Conservation (phyloP, 2,888 invertebrate genomes). For the Sphecodes monilicornis region DNA sequence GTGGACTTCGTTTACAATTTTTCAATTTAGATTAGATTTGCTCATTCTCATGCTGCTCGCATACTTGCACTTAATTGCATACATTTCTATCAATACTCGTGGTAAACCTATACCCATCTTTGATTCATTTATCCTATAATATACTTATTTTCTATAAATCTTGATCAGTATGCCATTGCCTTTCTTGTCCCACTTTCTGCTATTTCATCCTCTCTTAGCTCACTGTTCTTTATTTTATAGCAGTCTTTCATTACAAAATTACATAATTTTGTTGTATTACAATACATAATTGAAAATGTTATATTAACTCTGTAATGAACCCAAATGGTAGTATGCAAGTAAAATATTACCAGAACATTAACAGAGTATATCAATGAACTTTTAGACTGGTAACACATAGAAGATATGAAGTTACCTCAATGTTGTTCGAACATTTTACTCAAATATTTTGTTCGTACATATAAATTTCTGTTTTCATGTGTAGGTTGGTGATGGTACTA, state of each 20-base stretch:
- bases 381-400: slow-evolving; percentile 75
- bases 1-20: not conserved
- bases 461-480: slow-evolving; percentile 16
- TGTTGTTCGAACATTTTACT: slow-evolving; percentile 73
- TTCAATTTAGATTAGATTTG: too few relatives aligned
- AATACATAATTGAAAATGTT: not conserved
- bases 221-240: not conserved
- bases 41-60: not conserved
- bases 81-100: not conserved
- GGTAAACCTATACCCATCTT: not conserved
- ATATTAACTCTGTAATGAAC: slow-evolving; percentile 45
- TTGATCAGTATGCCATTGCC: too few relatives aligned
- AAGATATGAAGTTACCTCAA: slow-evolving; percentile 76
- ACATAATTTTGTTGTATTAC: too few relatives aligned
- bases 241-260: too few relatives aligned
- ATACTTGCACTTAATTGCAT: not conserved
- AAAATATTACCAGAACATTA: slow-evolving; percentile 22
- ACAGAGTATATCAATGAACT: slow-evolving; percentile 77
- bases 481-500: slow-evolving; percentile 99
- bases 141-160: too few relatives aligned
- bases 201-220: too few relatives aligned
- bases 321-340: not conserved
- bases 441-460: slow-evolving; percentile 15
- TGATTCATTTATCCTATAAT: not conserved
- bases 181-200: too few relatives aligned